Conservation (phyloP, 2,113 vertebrate species). For the Poicephalus meyeri region DNA sequence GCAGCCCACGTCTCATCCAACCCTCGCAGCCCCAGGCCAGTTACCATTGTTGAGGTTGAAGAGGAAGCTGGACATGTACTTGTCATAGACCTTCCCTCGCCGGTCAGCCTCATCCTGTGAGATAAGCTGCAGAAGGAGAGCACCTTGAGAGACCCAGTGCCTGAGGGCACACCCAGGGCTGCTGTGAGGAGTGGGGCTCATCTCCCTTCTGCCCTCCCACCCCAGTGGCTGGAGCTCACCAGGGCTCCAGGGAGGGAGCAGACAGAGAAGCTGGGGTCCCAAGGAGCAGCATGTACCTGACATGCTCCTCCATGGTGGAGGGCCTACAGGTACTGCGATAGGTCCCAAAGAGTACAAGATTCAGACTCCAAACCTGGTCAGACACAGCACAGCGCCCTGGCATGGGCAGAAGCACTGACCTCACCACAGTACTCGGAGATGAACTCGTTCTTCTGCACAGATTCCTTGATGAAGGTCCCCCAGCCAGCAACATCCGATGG, state of each 20-base stretch:
- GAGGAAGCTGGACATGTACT: slow-evolving; percentile 99
- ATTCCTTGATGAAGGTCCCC: slow-evolving; percentile 98
- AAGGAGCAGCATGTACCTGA: not conserved
- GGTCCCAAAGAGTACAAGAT: not conserved
- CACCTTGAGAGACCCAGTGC: not conserved
- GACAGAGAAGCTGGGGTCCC: not conserved
- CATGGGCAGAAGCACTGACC: slow-evolving; percentile 72
- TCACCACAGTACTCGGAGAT: slow-evolving; percentile 98
- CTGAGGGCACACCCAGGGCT: not conserved
- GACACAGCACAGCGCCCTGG: not conserved
- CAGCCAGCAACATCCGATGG: slow-evolving; percentile 96
- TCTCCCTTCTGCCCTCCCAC: not conserved
- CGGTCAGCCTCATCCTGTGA: slow-evolving; percentile 98
- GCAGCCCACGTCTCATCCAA: not conserved
- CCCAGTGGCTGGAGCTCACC: not conserved
- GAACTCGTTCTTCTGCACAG: slow-evolving; percentile 98
- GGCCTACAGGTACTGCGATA: not conserved
- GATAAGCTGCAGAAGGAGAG: slow-evolving; percentile 83
- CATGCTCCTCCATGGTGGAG: fast-evolving
- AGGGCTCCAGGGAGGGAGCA: not conserved
- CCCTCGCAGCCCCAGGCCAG: not conserved
- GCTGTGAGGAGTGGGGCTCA: not conserved
- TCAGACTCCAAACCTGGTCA: not conserved
- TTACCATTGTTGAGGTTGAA: slow-evolving; percentile 99
- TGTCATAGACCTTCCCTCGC: slow-evolving; percentile 97